A percentile compares a stretch with the other conserved stretches of the same genome.
Evolutionary conservation across 2,888 invertebrate species (phyloP).

Genomic region (Athrips mouffetella): DNA sequence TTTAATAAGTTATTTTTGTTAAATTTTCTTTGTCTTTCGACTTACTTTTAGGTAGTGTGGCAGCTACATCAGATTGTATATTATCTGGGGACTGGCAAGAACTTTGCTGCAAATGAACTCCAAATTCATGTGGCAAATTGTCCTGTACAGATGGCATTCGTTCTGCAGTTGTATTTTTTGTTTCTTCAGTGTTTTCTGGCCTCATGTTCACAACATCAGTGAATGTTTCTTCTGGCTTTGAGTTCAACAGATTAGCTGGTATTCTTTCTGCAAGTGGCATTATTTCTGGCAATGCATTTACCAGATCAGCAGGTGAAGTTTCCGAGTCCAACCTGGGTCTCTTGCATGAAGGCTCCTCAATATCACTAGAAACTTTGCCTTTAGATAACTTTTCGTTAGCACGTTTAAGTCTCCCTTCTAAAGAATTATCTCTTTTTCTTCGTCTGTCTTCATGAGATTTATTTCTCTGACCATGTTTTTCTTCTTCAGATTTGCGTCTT

Average conservation of each 20-base stretch:
- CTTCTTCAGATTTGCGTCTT: background rate
- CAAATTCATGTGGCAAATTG: conserved; percentile 21
- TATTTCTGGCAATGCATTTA: background rate
- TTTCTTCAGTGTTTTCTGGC: too few species aligned
- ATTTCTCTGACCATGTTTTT: background rate
- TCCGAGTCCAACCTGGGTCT: conserved; percentile 37
- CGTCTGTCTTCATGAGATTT: conserved; percentile 34
- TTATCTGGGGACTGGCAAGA: conserved; percentile 64
- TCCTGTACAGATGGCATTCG: conserved; percentile 24
- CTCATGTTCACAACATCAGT: too few species aligned
- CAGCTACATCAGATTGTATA: conserved; percentile 29
- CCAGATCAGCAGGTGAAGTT: conserved; percentile 21
- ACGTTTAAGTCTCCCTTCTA: background rate
- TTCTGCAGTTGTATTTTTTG: too few species aligned
- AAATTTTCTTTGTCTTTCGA: background rate
- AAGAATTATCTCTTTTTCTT: background rate
- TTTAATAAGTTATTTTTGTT: conserved; percentile 12
- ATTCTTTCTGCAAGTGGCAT: background rate
- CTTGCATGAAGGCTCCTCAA: conserved; percentile 48
- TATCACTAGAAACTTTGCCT: conserved; percentile 39
- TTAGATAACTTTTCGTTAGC: conserved; percentile 24
- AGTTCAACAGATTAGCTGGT: too few species aligned
- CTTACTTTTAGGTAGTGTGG: conserved; percentile 45
- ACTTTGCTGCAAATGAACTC: conserved; percentile 28
- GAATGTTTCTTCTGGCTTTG: too few species aligned